Evolutionary conservation across 2,113 vertebrate genomes (phyloP), one percentile per base, ranked within the genome.

Genomic region (Dipodomys merriami): DNA sequence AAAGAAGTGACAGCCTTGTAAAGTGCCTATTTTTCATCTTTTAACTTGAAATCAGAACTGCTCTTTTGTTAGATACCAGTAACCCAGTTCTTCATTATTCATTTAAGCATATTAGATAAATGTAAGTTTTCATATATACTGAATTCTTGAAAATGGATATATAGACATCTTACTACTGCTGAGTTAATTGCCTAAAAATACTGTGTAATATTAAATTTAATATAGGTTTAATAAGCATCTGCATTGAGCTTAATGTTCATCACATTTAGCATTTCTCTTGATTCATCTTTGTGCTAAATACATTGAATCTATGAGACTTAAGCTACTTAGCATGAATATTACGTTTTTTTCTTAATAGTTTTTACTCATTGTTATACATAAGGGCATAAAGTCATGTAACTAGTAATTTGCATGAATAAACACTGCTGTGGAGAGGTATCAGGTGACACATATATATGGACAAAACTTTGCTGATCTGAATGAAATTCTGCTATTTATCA

Each of bases 1-100:
- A 35, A 83, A 88, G 84, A 86, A 7, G 69, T 64, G 35, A 39
- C 83, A 65, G 64, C 80, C 22, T 80, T 91, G 10, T 35, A 29
- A 35, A 80, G 67, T 87, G 72, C 19, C 62, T 12, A 82, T 94
- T 91, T 95, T 92, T 22, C 9, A 20, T 86, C 33, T 88, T 88
- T 76, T 35, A 72, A 88, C 22, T 94, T 9, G 88, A 62, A 94
- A 92, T 22, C 35, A 60, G 7, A 60, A 12, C 86, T 89, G 53
- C 67, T 85, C 18, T 27, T 93, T 88, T 88, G 20, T 88, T 87
- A 90, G 69, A 49, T 25, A 88, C 8, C 18, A 73, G 16, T 80
- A 88, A 29, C 11, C 8, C 18, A 73, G 16, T 80, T 90, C n/a
- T 12, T 90, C 6, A 83, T 39, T 94, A 71, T 91, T 91, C 9